Evolutionary conservation across 2,888 invertebrate genomes (phyloP).

Genomic region (Morinoia aosen): DNA sequence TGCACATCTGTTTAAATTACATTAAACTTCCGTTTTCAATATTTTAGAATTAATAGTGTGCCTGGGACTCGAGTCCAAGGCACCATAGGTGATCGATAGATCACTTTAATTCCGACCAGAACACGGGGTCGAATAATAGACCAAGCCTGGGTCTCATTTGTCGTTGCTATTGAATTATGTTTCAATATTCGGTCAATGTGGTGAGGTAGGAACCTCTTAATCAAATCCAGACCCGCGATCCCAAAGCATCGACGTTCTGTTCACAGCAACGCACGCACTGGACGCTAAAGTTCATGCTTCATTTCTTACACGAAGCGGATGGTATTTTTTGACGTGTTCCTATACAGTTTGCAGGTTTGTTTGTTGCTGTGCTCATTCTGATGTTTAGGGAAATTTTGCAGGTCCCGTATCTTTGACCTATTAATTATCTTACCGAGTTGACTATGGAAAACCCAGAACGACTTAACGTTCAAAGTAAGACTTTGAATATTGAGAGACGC

Average conservation of each 20-base stretch:
- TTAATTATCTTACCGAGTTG: neutral
- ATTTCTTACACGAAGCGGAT: neutral
- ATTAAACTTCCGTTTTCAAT: neutral
- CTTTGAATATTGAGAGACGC: too few relatives aligned
- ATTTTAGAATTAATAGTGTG: neutral
- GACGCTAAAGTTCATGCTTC: neutral
- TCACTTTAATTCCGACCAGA: neutral
- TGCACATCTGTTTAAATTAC: neutral
- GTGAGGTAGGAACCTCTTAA: constrained; percentile 26
- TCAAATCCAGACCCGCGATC: constrained; percentile 6
- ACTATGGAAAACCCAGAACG: too few relatives aligned
- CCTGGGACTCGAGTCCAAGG: neutral
- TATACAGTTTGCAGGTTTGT: neutral
- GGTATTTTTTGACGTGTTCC: neutral
- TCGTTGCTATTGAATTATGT: constrained; percentile 33
- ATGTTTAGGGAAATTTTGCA: too few relatives aligned
- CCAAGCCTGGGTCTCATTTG: constrained; percentile 35
- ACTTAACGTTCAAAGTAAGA: too few relatives aligned
- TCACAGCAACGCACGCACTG: neutral
- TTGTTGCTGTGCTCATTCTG: neutral
- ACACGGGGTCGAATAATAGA: neutral
- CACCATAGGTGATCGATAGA: neutral
- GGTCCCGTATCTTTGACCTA: neutral
- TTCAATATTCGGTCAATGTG: constrained; percentile 44
- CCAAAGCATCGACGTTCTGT: neutral